Evolutionary conservation across 2,888 invertebrate genomes (phyloP).

Genomic region (Rhamnusium bicolor): DNA sequence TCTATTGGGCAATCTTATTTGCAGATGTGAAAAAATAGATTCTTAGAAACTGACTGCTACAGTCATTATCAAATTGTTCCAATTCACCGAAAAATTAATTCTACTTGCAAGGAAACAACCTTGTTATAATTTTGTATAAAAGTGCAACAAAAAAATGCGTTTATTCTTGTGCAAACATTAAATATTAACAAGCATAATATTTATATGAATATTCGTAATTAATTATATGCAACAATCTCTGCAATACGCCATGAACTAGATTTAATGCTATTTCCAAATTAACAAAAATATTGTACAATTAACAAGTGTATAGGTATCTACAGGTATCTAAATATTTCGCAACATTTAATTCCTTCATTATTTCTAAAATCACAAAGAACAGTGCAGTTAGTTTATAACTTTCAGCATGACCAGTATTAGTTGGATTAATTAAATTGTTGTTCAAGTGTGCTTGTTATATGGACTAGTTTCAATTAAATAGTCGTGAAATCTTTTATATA

Average conservation of each 20-base stretch:
- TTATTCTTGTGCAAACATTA: background rate
- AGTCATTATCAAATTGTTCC: too few relatives aligned
- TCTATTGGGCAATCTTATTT: too few relatives aligned
- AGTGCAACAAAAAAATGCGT: background rate
- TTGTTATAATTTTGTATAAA: background rate
- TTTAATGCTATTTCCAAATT: background rate
- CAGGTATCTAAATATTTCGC: too few relatives aligned
- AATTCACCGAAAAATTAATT: background rate
- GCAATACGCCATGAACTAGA: conserved; percentile 24
- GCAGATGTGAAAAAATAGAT: too few relatives aligned
- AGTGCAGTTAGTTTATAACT: background rate
- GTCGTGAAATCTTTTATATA: too few relatives aligned
- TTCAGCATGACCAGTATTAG: background rate
- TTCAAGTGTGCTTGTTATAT: background rate
- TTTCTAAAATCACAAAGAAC: background rate
- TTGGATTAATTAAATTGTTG: background rate
- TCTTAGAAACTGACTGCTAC: too few relatives aligned
- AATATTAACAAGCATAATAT: background rate
- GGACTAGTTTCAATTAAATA: background rate
- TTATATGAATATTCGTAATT: background rate
- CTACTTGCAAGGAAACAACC: background rate
- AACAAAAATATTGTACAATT: conserved; percentile 1
- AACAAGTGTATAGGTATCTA: too few relatives aligned
- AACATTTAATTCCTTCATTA: background rate
- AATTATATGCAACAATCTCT: background rate